These are phyloP conservation scores for Drosophila longiperda DNA, from an alignment of 2,888 invertebrate genomes.

Conservation along the genomic window DNA sequence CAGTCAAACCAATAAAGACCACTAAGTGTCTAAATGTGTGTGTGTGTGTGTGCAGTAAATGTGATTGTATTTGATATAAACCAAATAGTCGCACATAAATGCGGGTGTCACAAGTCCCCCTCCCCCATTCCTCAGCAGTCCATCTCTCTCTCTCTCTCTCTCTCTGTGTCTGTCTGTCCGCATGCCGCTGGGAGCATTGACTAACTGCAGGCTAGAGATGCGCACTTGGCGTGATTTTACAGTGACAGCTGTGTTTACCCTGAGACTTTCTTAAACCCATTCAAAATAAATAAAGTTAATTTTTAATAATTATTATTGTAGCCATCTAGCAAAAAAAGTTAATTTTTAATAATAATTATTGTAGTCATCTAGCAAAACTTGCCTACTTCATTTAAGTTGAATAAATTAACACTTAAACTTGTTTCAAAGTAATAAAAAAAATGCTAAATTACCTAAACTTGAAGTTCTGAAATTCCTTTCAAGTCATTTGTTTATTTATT, in stretches of 20 bases:
- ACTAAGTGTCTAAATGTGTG: slow-evolving; percentile 78
- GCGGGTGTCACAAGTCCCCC: slow-evolving; percentile 72
- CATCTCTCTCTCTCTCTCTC: background rate
- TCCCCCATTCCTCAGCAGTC: background rate
- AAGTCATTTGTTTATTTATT: no score
- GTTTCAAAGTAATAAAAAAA: background rate
- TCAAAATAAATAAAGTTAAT: background rate
- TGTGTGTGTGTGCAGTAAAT: slow-evolving; percentile 47
- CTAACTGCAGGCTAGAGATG: slow-evolving; percentile 27
- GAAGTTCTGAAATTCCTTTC: background rate
- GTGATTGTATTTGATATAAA: slow-evolving; percentile 81
- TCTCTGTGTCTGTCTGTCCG: background rate
- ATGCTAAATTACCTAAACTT: rapidly evolving
- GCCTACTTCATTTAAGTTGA: background rate
- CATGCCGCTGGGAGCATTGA: background rate
- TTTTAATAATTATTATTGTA: background rate
- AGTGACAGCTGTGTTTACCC: no score
- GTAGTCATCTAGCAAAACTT: background rate
- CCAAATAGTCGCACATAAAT: slow-evolving; percentile 81
- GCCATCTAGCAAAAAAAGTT: background rate
- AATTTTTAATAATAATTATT: background rate
- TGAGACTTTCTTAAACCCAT: background rate
- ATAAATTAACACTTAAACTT: background rate
- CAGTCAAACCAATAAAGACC: slow-evolving; percentile 78
- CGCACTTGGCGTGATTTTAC: slow-evolving; percentile 1